Evolutionary conservation across 2,113 vertebrate genomes (phyloP), one percentile per base, ranked within the genome.

Genomic region (Macquaria australasica): DNA sequence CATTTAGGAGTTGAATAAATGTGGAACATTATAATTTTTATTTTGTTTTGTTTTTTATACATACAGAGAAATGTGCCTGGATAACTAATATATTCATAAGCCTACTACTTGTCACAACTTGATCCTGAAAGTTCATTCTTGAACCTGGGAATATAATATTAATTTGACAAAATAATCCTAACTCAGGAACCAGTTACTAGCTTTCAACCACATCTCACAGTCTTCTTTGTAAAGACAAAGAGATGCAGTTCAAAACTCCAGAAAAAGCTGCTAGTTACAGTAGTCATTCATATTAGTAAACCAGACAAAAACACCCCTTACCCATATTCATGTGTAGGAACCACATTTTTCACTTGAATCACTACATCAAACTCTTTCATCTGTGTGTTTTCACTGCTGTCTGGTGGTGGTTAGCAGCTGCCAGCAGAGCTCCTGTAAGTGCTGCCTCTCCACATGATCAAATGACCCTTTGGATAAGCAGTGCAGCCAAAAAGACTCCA

Each of bases 401-500:
- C 18, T 72, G 75, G 23, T 73, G 48, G 53, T 73, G 50, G 79
- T 81, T 75, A 75, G 39, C 67, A 56, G 68, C 69, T 89, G 78
- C 66, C 70, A 74, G 50, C 68, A 64, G 59, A 76, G 53, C 55
- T 56, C 56, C 15, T 82, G 15, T 59, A 77, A 84, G 78, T 73
- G 56, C 58, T 67, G 70, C 45, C n/a, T 51, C 25, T 1, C 48
- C 53, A 72, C 48, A 45, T 41, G 60, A 79, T 89, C 50, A 55
- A 79, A 88, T 63, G 60, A 59, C 71, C 34, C 74, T 82, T 21
- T 64, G 48, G 34, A 84, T 79, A 67, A 81, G 75, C 71, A 67
- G 34, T 4, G 56, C 31, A 73, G 66, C 50, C 85, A 79, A 43
- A 83, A 53, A 83, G 83, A 84, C 78, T 88, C 59, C n/a, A 25